phyloP scores from a whole-genome alignment of 2,888 invertebrate species.

The Nomada fucata region DNA sequence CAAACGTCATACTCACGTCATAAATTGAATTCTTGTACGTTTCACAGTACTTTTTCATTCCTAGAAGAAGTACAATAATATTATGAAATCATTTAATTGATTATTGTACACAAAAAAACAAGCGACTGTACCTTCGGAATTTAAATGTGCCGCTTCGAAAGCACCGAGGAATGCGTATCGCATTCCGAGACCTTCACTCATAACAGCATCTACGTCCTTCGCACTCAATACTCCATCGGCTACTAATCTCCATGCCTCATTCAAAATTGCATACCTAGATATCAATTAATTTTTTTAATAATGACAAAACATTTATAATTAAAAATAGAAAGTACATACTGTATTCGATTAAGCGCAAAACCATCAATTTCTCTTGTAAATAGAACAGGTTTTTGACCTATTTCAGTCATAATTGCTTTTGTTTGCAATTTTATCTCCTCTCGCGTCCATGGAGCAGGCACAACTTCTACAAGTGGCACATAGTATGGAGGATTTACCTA shows the following conservation, averaged over 20 bases:
- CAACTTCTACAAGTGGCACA: slow-evolving; percentile 96
- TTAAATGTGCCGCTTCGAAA: slow-evolving; percentile 96
- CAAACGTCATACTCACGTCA: slow-evolving; percentile 90
- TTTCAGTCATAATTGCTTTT: slow-evolving; percentile 91
- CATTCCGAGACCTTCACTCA: slow-evolving; percentile 97
- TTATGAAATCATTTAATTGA: slow-evolving; percentile 1
- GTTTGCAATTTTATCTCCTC: slow-evolving; percentile 90
- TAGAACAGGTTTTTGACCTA: slow-evolving; percentile 96
- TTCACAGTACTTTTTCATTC: slow-evolving; percentile 87
- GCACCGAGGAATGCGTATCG: slow-evolving; percentile 98
- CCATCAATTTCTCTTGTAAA: slow-evolving; percentile 95
- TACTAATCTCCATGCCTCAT: slow-evolving; percentile 96
- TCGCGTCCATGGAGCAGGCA: slow-evolving; percentile 97
- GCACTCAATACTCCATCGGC: slow-evolving; percentile 93
- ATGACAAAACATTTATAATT: background rate
- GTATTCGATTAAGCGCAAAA: slow-evolving; percentile 96
- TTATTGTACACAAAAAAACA: background rate
- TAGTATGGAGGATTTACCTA: slow-evolving; percentile 98
- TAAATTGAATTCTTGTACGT: slow-evolving; percentile 87
- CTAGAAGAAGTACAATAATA: slow-evolving; percentile 75
- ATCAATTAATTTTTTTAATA: slow-evolving; percentile 42
- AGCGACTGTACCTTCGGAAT: slow-evolving; percentile 90
- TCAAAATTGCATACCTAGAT: slow-evolving; percentile 93
- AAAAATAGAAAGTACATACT: slow-evolving; percentile 86
- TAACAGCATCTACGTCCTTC: slow-evolving; percentile 95